Conservation (phyloP, 2,113 vertebrate genomes). For the Pionites leucogaster region DNA sequence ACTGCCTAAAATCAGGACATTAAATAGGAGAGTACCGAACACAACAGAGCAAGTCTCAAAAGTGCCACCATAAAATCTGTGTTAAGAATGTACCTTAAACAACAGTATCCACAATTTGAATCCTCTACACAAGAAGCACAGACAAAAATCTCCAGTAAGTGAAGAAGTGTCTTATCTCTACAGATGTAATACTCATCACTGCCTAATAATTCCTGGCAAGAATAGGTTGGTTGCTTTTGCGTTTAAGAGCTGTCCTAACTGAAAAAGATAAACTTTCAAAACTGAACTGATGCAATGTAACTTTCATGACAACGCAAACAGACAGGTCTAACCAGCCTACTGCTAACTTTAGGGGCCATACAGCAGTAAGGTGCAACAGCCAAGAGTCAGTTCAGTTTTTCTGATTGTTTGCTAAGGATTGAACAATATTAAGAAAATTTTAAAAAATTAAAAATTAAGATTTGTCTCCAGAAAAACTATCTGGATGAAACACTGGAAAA, state of each 20-base stretch:
- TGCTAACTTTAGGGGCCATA: neutral
- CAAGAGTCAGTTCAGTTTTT: neutral
- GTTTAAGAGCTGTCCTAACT: neutral
- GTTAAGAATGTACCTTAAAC: neutral
- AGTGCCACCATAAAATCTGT: neutral
- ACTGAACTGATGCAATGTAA: neutral
- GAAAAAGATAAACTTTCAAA: neutral
- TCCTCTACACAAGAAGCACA: neutral
- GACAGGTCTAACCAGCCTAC: neutral
- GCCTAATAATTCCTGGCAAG: neutral
- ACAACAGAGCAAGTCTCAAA: neutral
- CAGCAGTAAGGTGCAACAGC: neutral
- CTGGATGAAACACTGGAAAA: neutral
- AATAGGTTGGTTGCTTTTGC: neutral
- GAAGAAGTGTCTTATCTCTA: neutral
- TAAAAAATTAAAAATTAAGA: too few species aligned
- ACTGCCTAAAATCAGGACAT: neutral
- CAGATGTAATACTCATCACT: neutral
- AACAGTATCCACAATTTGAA: neutral
- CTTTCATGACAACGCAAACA: neutral
- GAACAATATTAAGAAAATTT: neutral
- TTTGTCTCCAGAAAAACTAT: neutral
- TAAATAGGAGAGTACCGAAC: neutral
- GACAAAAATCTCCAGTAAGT: neutral
- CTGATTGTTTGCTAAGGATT: neutral